Base-by-base conservation (phyloP, 1,140 invertebrate species). In the Babylonia areolata region DNA sequence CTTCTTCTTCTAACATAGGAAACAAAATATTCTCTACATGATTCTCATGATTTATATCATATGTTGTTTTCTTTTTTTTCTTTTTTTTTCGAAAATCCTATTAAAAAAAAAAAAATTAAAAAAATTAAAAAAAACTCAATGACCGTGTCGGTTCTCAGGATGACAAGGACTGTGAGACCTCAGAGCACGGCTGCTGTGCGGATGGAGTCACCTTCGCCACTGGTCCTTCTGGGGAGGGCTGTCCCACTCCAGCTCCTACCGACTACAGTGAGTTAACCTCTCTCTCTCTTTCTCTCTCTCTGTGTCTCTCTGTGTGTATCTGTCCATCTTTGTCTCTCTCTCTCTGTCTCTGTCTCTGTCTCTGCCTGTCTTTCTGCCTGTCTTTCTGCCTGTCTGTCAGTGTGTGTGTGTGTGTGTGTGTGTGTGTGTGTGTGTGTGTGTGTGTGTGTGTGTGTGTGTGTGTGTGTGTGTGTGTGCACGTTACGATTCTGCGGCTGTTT, bases 171-270 rank as follows among this genome's bases (percentile, higher is more conserved):
- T 93, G 93, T 83, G 81, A 87, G 84, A 90, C 89, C 28, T 89
- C 87, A 33, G 86, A 88, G 6, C 92, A 91, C 87, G 91, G 90
- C 31, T 92, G 90, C 84, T 94, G 91, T 89, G 89, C 88, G 37
- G 92, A 94, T 88, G 93, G 91, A 9, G 83, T 90, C n/a, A 92
- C 92, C 15, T 42, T 89, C 23, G 94, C 93, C 17, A 42, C 64
- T 31, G 91, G 92, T 17, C 88, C 87, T 3, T 84, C 87, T 28
- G 20, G 81, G 33, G 54, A 79, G 79, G 90, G 89, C 28, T 91
- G 89, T 83, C 69, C 42, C n/a, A 64, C 85, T 15, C n/a, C n/a
- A n/a, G 81, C 58, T 0, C 17, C n/a, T n/a, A 39, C 85, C 42
- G 37, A 3, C 37, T 37, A n/a, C 46, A 80, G 84, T 35, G 75